Percentiles rank a stretch among this genome's conserved stretches.
Evolutionary conservation across 1,140 invertebrate genomes (phyloP).

Genomic region (Rhopalosiphum padi): DNA sequence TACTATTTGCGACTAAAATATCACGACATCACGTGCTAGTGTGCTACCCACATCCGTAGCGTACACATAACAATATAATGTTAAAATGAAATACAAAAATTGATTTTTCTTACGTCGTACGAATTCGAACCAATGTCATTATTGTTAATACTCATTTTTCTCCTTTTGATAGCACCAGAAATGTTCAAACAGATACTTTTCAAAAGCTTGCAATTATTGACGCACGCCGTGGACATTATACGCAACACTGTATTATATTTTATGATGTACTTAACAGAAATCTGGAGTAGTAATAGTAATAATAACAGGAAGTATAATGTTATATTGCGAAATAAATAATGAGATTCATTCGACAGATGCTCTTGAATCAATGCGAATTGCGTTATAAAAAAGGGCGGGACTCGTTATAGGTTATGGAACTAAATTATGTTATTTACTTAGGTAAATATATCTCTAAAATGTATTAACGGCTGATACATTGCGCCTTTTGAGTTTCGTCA

Average conservation of each 20-base stretch:
- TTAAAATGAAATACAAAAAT: not conserved
- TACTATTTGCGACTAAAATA: not conserved
- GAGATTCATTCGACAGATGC: not conserved
- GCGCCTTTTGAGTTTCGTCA: not conserved
- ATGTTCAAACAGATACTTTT: not conserved
- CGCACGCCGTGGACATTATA: not conserved
- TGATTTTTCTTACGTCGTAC: conserved; percentile 13
- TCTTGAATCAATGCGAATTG: not conserved
- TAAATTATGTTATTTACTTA: not conserved
- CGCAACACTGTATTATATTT: not conserved
- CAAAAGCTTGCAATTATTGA: not conserved
- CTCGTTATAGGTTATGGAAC: conserved; percentile 25
- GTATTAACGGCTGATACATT: not conserved
- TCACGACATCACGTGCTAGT: not conserved
- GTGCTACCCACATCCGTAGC: not conserved
- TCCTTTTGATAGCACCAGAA: not conserved
- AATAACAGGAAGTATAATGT: not conserved
- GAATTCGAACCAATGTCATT: not conserved
- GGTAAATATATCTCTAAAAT: not conserved
- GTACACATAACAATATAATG: not conserved
- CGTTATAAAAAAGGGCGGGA: not conserved
- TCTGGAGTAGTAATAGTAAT: not conserved
- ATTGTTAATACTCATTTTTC: not conserved
- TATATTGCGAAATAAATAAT: not conserved
- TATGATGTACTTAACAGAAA: not conserved